phyloP scores from a whole-genome alignment of 2,113 vertebrate species.

The Galeopterus variegatus region DNA sequence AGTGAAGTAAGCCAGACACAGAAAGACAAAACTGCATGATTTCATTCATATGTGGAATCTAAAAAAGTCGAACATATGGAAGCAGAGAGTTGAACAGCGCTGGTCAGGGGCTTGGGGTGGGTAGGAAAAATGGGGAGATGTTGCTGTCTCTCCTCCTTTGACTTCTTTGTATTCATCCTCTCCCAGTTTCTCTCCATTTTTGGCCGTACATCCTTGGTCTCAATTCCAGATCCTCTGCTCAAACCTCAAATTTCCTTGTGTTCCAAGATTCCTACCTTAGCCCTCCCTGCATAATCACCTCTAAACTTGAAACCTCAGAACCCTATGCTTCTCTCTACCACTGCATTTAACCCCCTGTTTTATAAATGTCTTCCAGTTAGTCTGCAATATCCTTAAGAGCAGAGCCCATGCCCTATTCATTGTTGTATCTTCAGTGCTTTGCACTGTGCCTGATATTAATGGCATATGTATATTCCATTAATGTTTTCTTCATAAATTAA shows the following conservation, averaged over 20 bases:
- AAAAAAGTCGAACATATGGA: neutral
- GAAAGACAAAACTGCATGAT: neutral
- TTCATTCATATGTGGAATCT: neutral
- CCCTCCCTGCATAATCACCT: neutral
- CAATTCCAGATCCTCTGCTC: neutral
- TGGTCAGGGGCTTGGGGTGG: neutral
- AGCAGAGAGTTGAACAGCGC: neutral
- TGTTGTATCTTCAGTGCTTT: neutral
- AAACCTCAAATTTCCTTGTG: constrained; percentile 6
- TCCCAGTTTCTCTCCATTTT: neutral
- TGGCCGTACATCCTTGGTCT: neutral
- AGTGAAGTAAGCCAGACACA: neutral
- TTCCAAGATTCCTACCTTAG: neutral
- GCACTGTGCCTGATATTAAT: neutral
- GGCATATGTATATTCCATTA: neutral
- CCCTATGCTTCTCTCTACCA: neutral
- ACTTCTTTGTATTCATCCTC: constrained; percentile 4
- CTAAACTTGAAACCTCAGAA: neutral
- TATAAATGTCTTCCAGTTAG: neutral
- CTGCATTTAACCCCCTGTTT: neutral
- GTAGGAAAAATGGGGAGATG: neutral
- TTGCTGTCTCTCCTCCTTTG: neutral
- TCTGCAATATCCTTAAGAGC: neutral
- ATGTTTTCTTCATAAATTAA: constrained; percentile 5
- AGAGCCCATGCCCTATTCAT: neutral